Conservation (phyloP, 2,888 invertebrate species). For the Trichopria drosophilae region DNA sequence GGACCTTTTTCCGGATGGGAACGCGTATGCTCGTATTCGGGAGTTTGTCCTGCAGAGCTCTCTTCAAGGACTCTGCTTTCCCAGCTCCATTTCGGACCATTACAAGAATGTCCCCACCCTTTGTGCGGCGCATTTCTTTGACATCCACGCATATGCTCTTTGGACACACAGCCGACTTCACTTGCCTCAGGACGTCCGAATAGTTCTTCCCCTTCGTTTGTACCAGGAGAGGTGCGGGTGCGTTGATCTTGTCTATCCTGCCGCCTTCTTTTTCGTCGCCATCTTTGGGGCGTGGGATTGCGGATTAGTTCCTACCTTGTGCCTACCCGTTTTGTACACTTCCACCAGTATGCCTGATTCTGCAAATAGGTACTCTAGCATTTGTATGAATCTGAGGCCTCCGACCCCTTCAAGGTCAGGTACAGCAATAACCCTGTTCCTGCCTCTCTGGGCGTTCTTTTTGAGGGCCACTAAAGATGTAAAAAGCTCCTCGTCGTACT, state of each 20-base stretch:
- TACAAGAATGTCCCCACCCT: conserved; percentile 3
- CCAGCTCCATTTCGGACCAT: conserved; percentile 13
- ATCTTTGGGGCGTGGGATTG: neutral
- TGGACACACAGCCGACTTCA: conserved; percentile 23
- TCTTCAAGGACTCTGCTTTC: conserved; percentile 14
- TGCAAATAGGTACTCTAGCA: neutral
- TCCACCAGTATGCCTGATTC: neutral
- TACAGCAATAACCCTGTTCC: neutral
- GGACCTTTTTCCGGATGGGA: neutral
- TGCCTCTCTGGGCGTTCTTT: neutral
- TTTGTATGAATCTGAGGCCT: neutral
- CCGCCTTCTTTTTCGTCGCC: neutral
- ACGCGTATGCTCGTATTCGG: conserved; percentile 5
- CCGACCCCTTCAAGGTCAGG: conserved; percentile 2
- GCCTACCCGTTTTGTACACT: neutral
- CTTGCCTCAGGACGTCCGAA: conserved; percentile 11
- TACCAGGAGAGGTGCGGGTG: neutral
- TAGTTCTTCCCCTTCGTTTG: conserved; percentile 18
- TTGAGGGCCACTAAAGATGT: neutral
- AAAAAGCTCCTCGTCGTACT: neutral
- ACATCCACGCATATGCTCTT: conserved; percentile 14
- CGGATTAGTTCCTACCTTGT: neutral
- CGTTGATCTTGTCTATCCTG: neutral
- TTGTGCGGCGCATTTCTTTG: neutral
- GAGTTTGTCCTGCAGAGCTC: conserved; percentile 15